Evolutionary conservation across 1,140 invertebrate genomes (phyloP).

Genomic region (Harpegnathos saltator): DNA sequence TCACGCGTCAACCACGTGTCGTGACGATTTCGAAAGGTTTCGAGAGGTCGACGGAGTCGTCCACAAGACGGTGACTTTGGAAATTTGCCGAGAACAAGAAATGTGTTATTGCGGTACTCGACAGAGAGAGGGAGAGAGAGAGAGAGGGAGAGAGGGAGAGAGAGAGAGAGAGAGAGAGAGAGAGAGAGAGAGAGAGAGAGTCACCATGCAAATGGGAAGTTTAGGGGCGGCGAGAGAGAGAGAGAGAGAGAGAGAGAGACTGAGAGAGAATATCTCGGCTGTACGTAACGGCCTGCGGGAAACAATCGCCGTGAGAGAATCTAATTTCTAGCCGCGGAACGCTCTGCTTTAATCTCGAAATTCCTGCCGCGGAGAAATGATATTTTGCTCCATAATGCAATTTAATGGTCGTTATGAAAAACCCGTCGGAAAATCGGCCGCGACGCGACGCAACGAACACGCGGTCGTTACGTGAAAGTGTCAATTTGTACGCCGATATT

Average conservation of each 20-base stretch:
- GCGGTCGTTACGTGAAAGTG: constrained; percentile 55
- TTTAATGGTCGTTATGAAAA: constrained; percentile 63
- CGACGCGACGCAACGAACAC: constrained; percentile 47
- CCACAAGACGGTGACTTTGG: not conserved
- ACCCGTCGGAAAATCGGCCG: constrained; percentile 48
- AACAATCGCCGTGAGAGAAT: constrained; percentile 64
- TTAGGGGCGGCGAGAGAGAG: too few species aligned
- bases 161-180: constrained; percentile 41
- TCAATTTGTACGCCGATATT: constrained; percentile 60
- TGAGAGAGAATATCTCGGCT: constrained; percentile 43
- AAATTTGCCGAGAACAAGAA: not conserved
- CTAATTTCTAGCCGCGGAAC: constrained; percentile 56
- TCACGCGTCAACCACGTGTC: not conserved
- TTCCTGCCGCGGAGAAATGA: constrained; percentile 59
- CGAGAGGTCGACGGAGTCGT: constrained; percentile 13
- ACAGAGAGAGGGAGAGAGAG: not conserved
- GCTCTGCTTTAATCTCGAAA: constrained; percentile 63
- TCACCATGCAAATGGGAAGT: constrained; percentile 32
- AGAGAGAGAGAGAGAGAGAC: too few species aligned
- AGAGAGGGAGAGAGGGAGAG: too few species aligned
- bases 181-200: too few species aligned
- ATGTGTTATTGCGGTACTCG: constrained; percentile 45
- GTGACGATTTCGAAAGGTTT: constrained; percentile 27
- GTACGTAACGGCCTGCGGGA: constrained; percentile 55
- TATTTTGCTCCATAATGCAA: constrained; percentile 53